Base-by-base conservation (phyloP, 2,888 invertebrate genomes). In the Cryptus armator region DNA sequence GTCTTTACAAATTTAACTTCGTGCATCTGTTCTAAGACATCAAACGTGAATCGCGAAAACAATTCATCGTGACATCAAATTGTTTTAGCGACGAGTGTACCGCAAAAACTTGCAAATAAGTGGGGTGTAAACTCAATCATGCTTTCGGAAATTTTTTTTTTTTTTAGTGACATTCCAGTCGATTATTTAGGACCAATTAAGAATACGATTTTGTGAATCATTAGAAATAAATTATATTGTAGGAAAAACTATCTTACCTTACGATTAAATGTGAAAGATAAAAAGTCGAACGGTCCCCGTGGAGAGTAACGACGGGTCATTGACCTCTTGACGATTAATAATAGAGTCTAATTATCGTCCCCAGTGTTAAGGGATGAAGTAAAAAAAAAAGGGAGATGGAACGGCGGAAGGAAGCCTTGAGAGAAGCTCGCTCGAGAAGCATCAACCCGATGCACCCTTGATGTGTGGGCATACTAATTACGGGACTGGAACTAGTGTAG, bases 331-430 rank as follows among this genome's bases (percentile, higher is more conserved):
- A 89, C 88, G 86, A 90, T 90, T 90, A 90, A 90, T 91, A 91
- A 92, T 92, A 89, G 90, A 88, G 89, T 88, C 90, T 91, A 92
- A 92, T 92, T 92, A 92, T 90, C 86, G 87, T 89, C 89, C 88
- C 87, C 87, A 88, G 88, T 87, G 88, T 87, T 88, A 89, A 88
- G 89, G 70, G 82, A 76, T 59, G 81, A 64, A 71, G 75, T 70
- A 56, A 43, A 68, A 24, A 81, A 81, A 24, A 81, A 89, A 88
- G 68, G 37, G 59, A 82, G 76, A 82, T 83, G 80, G 81, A 75
- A 83, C 68, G 78, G 81, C 81, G 74, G 71, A 70, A 64, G 70
- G 64, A 48, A 71, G 67, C 78, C 77, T 72, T 76, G 85, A 82
- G 81, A 67, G 75, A 24, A 64, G 48, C 67, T 71, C 53, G 74